Conservation (phyloP, 2,113 vertebrate species). For the Helogale parvula region DNA sequence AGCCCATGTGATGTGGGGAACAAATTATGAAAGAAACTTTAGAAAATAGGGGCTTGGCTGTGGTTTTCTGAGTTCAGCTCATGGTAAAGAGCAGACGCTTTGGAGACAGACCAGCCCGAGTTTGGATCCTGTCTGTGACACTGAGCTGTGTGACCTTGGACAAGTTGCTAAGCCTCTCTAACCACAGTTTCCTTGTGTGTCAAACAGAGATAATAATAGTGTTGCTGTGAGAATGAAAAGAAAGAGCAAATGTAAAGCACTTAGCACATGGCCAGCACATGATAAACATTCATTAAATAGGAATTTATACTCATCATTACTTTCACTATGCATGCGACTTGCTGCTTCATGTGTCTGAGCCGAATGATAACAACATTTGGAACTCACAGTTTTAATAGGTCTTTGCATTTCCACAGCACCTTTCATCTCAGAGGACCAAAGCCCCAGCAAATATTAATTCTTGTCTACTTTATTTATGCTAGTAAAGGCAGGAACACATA, state of each 20-base stretch:
- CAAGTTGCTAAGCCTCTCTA: conserved; percentile 14
- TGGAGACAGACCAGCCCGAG: not conserved
- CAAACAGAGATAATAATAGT: conserved; percentile 24
- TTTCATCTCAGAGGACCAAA: conserved; percentile 57
- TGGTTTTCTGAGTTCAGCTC: not conserved
- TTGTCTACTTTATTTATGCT: not conserved
- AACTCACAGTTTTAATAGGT: not conserved
- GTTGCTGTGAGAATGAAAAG: conserved; percentile 14
- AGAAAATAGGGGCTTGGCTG: not conserved
- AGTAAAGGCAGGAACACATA: not conserved
- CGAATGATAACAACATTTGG: not conserved
- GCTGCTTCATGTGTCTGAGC: conserved; percentile 3
- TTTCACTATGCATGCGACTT: conserved; percentile 2
- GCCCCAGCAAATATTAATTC: conserved; percentile 14
- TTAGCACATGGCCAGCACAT: not conserved
- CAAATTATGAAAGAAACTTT: not conserved
- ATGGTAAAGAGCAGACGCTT: not conserved
- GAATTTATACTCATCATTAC: conserved; percentile 17
- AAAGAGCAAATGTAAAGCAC: not conserved
- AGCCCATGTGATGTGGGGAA: not conserved
- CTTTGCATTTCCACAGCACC: conserved; percentile 32
- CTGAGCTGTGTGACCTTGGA: conserved; percentile 17
- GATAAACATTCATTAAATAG: conserved; percentile 48
- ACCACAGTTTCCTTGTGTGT: not conserved
- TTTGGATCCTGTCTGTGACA: not conserved